Conservation (phyloP, 2,888 invertebrate genomes). For the Idaea dimidiata region DNA sequence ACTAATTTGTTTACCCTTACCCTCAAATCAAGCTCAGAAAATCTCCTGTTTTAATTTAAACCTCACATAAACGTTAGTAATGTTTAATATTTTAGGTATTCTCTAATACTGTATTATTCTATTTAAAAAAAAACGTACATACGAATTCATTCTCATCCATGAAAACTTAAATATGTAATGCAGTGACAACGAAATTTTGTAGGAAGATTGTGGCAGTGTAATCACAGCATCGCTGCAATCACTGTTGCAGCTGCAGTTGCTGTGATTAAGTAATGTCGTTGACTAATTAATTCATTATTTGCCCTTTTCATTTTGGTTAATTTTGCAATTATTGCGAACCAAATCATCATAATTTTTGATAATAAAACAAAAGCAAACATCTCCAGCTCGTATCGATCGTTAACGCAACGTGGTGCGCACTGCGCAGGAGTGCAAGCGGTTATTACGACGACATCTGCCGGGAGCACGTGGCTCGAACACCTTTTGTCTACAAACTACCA, state of each 20-base stretch:
- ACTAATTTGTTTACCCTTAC: not conserved
- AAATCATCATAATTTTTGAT: slow-evolving; percentile 17
- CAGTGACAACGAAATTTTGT: too few species aligned
- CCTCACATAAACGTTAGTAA: too few species aligned
- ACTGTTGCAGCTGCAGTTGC: too few species aligned
- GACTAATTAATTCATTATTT: too few species aligned
- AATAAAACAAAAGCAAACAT: slow-evolving; percentile 6
- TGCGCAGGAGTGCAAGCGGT: slow-evolving; percentile 14
- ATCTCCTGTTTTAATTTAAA: not conserved
- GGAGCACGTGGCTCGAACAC: slow-evolving; percentile 69
- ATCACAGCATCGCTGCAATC: too few species aligned
- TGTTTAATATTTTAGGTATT: too few species aligned
- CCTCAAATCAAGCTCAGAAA: not conserved
- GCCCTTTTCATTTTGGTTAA: not conserved
- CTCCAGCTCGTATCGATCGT: slow-evolving; percentile 23
- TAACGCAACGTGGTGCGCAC: slow-evolving; percentile 12
- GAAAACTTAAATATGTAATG: too few species aligned
- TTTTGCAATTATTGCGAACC: slow-evolving; percentile 10
- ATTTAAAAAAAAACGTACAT: too few species aligned
- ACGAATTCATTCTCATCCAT: too few species aligned
- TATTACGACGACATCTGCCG: slow-evolving; percentile 55
- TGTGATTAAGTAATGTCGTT: too few species aligned
- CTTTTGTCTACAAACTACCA: slow-evolving; percentile 62
- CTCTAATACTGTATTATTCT: too few species aligned
- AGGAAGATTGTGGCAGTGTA: too few species aligned